Evolutionary conservation across 2,113 vertebrate genomes (phyloP).

Genomic region (Rousettus leschenaultii): DNA sequence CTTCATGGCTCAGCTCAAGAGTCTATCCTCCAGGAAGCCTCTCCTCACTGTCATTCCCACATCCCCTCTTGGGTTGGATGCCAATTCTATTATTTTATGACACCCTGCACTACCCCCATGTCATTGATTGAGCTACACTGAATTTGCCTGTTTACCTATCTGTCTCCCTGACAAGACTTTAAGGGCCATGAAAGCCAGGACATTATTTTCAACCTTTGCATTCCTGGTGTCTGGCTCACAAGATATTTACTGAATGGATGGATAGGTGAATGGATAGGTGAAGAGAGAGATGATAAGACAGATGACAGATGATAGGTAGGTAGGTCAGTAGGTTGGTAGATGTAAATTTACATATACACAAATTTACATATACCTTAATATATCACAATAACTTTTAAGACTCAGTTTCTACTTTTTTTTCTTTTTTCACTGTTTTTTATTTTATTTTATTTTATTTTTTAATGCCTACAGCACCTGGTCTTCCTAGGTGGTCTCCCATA

Average conservation of each 20-base stretch:
- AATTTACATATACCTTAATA: not conserved
- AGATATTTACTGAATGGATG: not conserved
- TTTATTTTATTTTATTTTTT: too few relatives aligned
- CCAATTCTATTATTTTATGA: not conserved
- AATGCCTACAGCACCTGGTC: too few relatives aligned
- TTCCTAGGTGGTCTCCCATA: too few relatives aligned
- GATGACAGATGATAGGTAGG: not conserved
- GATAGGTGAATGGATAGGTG: not conserved
- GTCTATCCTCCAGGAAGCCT: not conserved
- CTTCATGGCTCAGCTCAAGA: not conserved
- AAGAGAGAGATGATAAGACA: too few relatives aligned
- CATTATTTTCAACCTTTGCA: not conserved
- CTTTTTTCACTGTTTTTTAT: too few relatives aligned
- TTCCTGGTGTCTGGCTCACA: not conserved
- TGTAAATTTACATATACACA: not conserved
- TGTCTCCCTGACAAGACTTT: not conserved
- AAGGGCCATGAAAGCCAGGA: not conserved
- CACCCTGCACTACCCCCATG: not conserved
- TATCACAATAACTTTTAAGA: not conserved
- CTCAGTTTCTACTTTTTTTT: not conserved
- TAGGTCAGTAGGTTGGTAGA: not conserved
- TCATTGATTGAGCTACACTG: not conserved
- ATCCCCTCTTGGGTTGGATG: not conserved
- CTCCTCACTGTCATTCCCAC: not conserved
- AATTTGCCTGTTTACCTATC: not conserved